A percentile compares a stretch with the other conserved stretches of the same genome.
Evolutionary conservation across 2,113 vertebrate species (phyloP).

Genomic region (Paedocypris sp.): DNA sequence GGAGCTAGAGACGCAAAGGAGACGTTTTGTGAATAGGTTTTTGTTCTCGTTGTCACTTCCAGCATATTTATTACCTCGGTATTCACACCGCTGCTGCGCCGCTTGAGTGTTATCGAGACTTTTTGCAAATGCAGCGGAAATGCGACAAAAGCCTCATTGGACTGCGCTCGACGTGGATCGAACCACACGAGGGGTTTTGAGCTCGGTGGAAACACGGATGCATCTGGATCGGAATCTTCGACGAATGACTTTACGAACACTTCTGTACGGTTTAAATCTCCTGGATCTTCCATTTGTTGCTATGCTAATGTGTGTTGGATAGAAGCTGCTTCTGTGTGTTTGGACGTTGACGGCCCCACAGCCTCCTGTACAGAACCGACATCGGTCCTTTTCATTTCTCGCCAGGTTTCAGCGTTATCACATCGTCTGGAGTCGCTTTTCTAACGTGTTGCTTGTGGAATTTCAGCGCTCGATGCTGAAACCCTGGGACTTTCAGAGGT

Average conservation of each 20-base stretch:
- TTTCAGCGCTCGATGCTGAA: no score
- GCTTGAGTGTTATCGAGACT: slow-evolving; percentile 36
- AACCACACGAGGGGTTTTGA: no score
- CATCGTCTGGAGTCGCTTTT: no score
- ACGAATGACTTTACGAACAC: neutral
- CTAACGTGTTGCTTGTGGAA: no score
- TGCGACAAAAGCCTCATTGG: no score
- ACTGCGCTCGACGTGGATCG: slow-evolving; percentile 54
- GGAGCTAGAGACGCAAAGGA: slow-evolving; percentile 46
- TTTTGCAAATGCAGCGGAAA: slow-evolving; percentile 37
- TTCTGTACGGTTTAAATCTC: slow-evolving; percentile 4
- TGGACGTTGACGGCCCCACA: neutral
- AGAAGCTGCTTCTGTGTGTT: slow-evolving; percentile 8
- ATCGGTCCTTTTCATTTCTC: slow-evolving; percentile 2
- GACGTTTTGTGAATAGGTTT: slow-evolving; percentile 66
- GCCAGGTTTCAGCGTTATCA: no score
- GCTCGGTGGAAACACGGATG: no score
- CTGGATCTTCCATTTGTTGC: slow-evolving; percentile 32
- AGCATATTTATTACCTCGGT: slow-evolving; percentile 57
- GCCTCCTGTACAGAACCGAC: neutral
- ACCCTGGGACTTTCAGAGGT: no score
- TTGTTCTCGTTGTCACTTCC: slow-evolving; percentile 59
- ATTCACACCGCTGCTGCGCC: slow-evolving; percentile 37
- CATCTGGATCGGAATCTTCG: no score
- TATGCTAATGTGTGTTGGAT: slow-evolving; percentile 15